Conservation (phyloP, 2,888 invertebrate genomes). For the Ryuthela nishihirai region DNA sequence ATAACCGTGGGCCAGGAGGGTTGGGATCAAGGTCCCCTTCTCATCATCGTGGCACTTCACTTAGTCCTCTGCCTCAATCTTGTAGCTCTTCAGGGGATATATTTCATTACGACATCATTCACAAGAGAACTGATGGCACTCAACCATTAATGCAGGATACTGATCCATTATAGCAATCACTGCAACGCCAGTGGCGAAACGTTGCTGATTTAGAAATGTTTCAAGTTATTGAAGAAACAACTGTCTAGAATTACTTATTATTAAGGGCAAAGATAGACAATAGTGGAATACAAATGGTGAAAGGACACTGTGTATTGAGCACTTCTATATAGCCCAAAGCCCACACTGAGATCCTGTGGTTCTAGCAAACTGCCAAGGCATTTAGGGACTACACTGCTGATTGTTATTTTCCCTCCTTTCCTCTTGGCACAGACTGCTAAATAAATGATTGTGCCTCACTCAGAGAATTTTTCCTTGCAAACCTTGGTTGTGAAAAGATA, state of each 20-base stretch:
- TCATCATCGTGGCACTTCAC: constrained; percentile 27
- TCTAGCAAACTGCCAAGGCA: too few relatives aligned
- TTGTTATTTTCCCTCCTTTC: too few relatives aligned
- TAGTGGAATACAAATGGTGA: too few relatives aligned
- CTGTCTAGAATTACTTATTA: constrained; percentile 19
- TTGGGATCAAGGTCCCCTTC: constrained; percentile 3
- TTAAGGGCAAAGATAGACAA: too few relatives aligned
- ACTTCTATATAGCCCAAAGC: too few relatives aligned
- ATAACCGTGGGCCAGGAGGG: constrained; percentile 21
- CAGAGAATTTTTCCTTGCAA: too few relatives aligned
- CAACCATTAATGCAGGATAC: constrained; percentile 39
- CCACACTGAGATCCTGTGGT: too few relatives aligned
- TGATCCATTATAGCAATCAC: constrained; percentile 40
- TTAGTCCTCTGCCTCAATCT: constrained; percentile 15
- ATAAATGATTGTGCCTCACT: too few relatives aligned
- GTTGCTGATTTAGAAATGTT: background rate
- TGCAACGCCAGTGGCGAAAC: constrained; percentile 22
- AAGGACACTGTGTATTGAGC: too few relatives aligned
- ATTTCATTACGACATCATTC: constrained; percentile 36
- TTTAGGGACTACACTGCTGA: too few relatives aligned
- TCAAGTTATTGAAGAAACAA: constrained; percentile 25
- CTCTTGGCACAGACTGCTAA: too few relatives aligned
- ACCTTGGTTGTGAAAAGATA: too few relatives aligned
- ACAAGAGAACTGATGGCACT: constrained; percentile 31
- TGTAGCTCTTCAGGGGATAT: constrained; percentile 15